Conservation (phyloP, 2,797 vertebrate genomes). For the Natrix natrix region DNA sequence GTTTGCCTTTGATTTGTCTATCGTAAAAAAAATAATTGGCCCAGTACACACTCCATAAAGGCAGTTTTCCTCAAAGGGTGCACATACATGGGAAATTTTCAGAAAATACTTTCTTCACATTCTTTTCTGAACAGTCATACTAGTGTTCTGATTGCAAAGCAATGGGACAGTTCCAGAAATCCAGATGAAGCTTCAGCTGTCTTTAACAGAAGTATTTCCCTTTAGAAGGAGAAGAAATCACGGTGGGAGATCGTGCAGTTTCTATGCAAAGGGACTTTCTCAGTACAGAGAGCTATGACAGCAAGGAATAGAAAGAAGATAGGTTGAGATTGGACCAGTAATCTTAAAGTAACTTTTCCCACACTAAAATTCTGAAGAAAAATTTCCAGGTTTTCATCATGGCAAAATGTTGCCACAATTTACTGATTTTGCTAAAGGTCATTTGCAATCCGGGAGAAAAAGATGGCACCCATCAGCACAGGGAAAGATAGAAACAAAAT, state of each 20-base stretch:
- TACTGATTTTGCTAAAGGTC: not conserved
- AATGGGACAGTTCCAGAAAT: not conserved
- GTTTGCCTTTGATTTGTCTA: too few relatives aligned
- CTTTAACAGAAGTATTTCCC: not conserved
- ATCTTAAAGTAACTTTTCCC: not conserved
- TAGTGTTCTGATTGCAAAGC: not conserved
- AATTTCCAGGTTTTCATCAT: not conserved
- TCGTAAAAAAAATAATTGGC: too few relatives aligned
- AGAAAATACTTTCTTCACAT: too few relatives aligned
- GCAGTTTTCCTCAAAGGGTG: too few relatives aligned
- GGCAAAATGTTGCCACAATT: not conserved
- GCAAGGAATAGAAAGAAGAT: not conserved
- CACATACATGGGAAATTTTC: too few relatives aligned
- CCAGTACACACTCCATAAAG: too few relatives aligned
- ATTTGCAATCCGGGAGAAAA: not conserved
- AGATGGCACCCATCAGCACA: not conserved
- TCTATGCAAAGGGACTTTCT: not conserved
- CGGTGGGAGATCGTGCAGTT: not conserved
- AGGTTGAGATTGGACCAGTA: not conserved
- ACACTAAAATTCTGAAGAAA: not conserved
- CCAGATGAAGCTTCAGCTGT: not conserved
- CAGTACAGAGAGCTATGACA: not conserved
- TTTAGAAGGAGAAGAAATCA: not conserved
- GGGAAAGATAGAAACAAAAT: not conserved
- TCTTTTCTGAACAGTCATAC: too few relatives aligned